Evolutionary conservation across 2,888 invertebrate genomes (phyloP).

Genomic region (Boloria euphrosyne): DNA sequence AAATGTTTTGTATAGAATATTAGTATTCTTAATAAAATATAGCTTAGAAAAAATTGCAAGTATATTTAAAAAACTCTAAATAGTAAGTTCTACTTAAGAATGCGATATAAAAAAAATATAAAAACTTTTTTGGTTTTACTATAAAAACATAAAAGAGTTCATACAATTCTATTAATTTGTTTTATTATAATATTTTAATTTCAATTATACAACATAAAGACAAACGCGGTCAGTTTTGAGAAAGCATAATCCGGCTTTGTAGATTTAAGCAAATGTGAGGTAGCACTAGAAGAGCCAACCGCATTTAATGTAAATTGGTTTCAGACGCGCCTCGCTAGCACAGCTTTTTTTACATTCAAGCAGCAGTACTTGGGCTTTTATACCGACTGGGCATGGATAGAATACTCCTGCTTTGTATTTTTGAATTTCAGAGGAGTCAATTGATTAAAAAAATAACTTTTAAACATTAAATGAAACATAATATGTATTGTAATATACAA

Average conservation of each 20-base stretch:
- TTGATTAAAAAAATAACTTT: conserved; percentile 54
- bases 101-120: too few species aligned
- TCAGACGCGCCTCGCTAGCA: conserved; percentile 61
- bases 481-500: too few species aligned
- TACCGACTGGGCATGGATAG: conserved; percentile 61
- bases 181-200: conserved; percentile 26
- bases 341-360: conserved; percentile 76
- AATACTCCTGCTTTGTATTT: conserved; percentile 65
- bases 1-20: too few species aligned
- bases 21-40: too few species aligned
- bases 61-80: too few species aligned
- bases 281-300: conserved; percentile 70
- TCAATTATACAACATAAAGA: conserved; percentile 33
- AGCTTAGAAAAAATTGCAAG: too few species aligned
- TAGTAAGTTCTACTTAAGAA: too few species aligned
- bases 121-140: neutral
- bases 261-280: conserved; percentile 61
- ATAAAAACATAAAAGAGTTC: neutral
- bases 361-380: conserved; percentile 73
- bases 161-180: neutral
- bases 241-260: conserved; percentile 48
- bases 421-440: conserved; percentile 65
- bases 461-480: too few species aligned
- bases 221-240: conserved; percentile 43
- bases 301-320: conserved; percentile 79